Percentiles rank a stretch among this genome's conserved stretches.
These are phyloP conservation scores for Cantharis lateralis DNA, from an alignment of 2,888 invertebrate species.

Conservation along the genomic window DNA sequence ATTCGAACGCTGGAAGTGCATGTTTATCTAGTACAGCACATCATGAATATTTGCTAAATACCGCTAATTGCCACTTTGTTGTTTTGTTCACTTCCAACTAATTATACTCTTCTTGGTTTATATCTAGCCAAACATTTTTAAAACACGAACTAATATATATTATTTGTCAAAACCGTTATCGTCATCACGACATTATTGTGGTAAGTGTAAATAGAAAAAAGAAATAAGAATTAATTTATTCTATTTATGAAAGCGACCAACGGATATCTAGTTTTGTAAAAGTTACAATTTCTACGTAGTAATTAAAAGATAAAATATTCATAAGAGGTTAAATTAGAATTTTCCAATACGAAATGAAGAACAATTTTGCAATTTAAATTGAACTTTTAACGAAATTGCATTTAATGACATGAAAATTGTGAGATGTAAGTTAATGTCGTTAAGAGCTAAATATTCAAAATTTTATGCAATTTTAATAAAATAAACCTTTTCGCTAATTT, in stretches of 20 bases:
- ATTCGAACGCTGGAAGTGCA: constrained; percentile 35
- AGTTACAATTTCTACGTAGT: neutral
- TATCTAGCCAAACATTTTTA: constrained; percentile 28
- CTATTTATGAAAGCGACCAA: constrained; percentile 1
- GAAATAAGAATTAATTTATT: neutral
- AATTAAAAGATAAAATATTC: neutral
- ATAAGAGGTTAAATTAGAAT: neutral
- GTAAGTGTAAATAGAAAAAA: neutral
- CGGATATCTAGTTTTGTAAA: neutral
- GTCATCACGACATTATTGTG: constrained; percentile 20
- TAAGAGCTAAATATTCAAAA: neutral
- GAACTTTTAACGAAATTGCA: neutral
- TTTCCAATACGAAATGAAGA: neutral
- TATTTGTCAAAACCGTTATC: constrained; percentile 23
- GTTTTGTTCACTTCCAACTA: constrained; percentile 32
- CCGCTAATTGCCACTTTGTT: constrained; percentile 38
- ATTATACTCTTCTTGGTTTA: constrained; percentile 28
- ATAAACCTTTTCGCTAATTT: neutral
- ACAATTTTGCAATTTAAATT: neutral
- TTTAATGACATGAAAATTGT: neutral
- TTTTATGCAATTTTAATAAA: neutral
- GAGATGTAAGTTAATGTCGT: neutral
- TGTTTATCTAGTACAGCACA: constrained; percentile 38
- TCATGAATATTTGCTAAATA: constrained; percentile 40
- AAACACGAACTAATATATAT: constrained; percentile 25